Conservation (phyloP, 2,888 invertebrate species). For the Calephelis perditalis region DNA sequence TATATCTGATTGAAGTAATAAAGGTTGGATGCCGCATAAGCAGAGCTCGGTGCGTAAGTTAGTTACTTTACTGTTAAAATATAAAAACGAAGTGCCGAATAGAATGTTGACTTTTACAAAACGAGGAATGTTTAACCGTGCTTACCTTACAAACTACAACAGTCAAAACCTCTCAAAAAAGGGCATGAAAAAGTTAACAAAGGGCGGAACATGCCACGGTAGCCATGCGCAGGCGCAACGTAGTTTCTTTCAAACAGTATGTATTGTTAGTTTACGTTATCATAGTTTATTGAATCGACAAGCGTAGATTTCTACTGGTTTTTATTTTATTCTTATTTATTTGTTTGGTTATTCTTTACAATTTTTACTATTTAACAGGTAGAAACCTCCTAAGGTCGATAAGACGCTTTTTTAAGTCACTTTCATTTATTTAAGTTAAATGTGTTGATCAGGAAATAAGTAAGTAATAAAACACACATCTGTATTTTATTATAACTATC, state of each 20-base stretch:
- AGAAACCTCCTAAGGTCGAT: too few relatives aligned
- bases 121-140: constrained; percentile 28
- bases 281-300: not conserved
- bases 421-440: too few relatives aligned
- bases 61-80: too few relatives aligned
- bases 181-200: constrained; percentile 43
- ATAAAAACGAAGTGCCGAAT: not conserved
- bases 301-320: not conserved
- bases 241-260: not conserved
- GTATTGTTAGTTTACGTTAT: constrained; percentile 4
- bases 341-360: too few relatives aligned
- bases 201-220: constrained; percentile 57
- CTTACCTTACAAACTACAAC: constrained; percentile 9
- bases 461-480: too few relatives aligned
- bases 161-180: constrained; percentile 15
- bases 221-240: constrained; percentile 41
- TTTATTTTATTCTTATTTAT: too few relatives aligned
- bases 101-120: constrained; percentile 38
- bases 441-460: too few relatives aligned
- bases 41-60: too few relatives aligned
- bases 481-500: too few relatives aligned
- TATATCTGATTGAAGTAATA: not conserved
- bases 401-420: too few relatives aligned
- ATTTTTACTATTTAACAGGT: too few relatives aligned
- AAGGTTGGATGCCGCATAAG: not conserved